Conservation (phyloP, 2,797 vertebrate species). For the Urosaurus nigricauda region DNA sequence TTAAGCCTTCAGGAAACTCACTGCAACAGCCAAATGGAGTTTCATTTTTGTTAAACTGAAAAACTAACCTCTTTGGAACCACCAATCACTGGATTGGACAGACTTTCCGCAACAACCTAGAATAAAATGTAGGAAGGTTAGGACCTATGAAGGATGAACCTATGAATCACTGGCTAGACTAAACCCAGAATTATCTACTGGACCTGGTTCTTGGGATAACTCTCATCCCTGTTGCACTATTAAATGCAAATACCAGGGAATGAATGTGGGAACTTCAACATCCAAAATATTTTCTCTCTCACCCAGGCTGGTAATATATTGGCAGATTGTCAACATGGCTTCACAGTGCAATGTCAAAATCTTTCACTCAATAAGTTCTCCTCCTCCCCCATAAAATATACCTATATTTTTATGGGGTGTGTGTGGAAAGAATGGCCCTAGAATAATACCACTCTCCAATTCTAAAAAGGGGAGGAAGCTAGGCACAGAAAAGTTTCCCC, state of each 20-base stretch:
- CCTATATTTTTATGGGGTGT: no score
- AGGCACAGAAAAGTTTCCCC: not conserved
- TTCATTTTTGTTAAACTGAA: not conserved
- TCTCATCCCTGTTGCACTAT: not conserved
- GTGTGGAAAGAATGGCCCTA: not conserved
- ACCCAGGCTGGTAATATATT: not conserved
- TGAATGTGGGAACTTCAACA: not conserved
- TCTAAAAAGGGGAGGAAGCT: not conserved
- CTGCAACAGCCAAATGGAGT: not conserved
- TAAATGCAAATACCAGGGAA: not conserved
- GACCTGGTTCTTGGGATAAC: not conserved
- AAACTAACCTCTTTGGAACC: constrained; percentile 85
- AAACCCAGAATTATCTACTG: not conserved
- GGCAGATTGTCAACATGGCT: not conserved
- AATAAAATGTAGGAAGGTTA: not conserved
- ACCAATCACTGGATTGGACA: constrained; percentile 79
- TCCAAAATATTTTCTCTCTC: not conserved
- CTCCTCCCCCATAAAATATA: no score
- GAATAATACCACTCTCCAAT: not conserved
- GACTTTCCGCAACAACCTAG: constrained; percentile 85
- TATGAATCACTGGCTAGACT: no score
- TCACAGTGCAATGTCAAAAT: not conserved
- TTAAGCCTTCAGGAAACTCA: not conserved
- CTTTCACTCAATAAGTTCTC: not conserved
- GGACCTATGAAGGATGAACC: rapidly evolving